Conservation (phyloP, 2,888 invertebrate genomes). For the Tromatobia lineatoria region DNA sequence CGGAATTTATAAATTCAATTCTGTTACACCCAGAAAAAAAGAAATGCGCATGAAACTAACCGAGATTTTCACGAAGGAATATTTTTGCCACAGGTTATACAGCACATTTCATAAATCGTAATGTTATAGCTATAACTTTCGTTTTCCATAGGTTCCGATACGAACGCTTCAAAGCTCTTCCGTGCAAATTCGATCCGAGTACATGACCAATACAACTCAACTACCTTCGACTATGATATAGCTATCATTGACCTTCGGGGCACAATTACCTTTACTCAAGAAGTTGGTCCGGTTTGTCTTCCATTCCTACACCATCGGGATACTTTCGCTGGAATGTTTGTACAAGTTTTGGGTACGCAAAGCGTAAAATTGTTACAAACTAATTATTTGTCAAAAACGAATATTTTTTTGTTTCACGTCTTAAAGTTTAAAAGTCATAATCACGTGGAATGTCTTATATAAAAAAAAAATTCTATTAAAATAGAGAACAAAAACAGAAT, state of each 20-base stretch:
- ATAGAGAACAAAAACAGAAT: no score
- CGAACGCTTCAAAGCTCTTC: slow-evolving; percentile 85
- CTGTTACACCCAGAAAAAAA: background rate
- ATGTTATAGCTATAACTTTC: background rate
- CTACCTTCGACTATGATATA: slow-evolving; percentile 86
- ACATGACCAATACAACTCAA: slow-evolving; percentile 85
- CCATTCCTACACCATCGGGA: slow-evolving; percentile 86
- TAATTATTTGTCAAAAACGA: background rate
- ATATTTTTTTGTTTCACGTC: no score
- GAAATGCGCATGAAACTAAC: background rate
- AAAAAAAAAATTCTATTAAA: no score
- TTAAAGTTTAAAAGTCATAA: background rate
- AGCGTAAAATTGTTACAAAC: background rate
- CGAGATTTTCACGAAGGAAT: slow-evolving; percentile 77
- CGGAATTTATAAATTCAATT: background rate
- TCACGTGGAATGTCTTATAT: background rate
- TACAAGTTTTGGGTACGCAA: slow-evolving; percentile 79
- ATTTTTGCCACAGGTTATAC: background rate
- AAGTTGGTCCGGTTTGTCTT: slow-evolving; percentile 89
- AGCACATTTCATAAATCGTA: slow-evolving; percentile 51
- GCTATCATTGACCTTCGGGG: slow-evolving; percentile 85
- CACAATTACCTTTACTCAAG: slow-evolving; percentile 85
- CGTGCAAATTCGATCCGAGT: slow-evolving; percentile 79
- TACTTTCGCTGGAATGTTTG: slow-evolving; percentile 76
- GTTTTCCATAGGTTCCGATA: slow-evolving; percentile 85